These are phyloP conservation scores for Leucoraja erinaceus DNA, from an alignment of 2,113 vertebrate genomes.

Conservation along the genomic window DNA sequence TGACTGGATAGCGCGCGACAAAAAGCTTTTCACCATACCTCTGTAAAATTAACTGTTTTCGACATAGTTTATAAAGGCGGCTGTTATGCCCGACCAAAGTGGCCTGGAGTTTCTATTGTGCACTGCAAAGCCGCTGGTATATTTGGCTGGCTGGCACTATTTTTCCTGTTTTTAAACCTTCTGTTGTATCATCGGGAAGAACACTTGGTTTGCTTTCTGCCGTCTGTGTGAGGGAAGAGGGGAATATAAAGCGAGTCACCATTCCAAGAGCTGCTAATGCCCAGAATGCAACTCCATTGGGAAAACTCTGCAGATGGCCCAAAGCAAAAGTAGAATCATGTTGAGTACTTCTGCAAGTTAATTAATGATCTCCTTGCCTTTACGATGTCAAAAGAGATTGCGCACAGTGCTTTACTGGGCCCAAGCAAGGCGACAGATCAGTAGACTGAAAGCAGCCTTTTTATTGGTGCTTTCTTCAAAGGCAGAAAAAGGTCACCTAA, in stretches of 20 bases:
- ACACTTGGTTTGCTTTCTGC: not conserved
- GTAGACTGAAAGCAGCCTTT: not conserved
- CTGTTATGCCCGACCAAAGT: too few relatives aligned
- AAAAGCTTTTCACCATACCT: too few relatives aligned
- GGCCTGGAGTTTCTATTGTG: too few relatives aligned
- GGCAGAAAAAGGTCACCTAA: not conserved
- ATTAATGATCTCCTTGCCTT: not conserved
- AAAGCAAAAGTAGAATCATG: not conserved
- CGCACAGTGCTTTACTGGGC: too few relatives aligned
- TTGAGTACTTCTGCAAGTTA: not conserved
- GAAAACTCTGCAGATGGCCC: not conserved
- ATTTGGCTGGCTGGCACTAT: not conserved
- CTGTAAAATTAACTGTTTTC: too few relatives aligned
- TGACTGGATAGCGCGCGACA: too few relatives aligned
- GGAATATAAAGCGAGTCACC: not conserved
- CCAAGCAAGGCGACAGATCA: not conserved
- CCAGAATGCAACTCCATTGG: not conserved
- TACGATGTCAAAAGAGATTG: not conserved
- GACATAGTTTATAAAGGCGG: too few relatives aligned
- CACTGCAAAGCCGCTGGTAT: not conserved
- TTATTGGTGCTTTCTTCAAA: too few relatives aligned
- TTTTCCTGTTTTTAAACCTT: constrained; percentile 3
- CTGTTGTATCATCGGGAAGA: not conserved
- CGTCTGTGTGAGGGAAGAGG: not conserved
- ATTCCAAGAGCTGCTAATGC: not conserved